Percentiles rank a stretch among this genome's conserved stretches.
Conservation (phyloP, 2,113 vertebrate genomes). For the Mionectes macconnelli region DNA sequence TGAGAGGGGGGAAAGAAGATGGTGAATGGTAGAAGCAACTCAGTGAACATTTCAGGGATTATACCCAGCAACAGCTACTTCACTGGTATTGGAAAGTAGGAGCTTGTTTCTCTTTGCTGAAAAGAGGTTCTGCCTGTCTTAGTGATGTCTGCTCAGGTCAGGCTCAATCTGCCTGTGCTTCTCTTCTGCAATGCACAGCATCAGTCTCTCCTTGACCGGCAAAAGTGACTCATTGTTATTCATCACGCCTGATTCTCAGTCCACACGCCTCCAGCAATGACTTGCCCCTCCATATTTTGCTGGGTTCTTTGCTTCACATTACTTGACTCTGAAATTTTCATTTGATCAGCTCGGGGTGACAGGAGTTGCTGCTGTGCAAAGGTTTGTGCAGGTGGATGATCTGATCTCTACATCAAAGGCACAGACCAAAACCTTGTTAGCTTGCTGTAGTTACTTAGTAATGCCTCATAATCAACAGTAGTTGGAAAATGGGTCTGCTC, state of each 20-base stretch:
- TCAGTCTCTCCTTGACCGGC: background rate
- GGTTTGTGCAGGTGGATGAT: background rate
- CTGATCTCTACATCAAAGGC: background rate
- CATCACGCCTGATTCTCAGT: background rate
- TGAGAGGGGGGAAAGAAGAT: background rate
- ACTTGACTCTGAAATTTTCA: background rate
- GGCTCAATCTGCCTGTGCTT: background rate
- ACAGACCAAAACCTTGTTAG: background rate
- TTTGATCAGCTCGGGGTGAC: background rate
- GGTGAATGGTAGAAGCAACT: constrained; percentile 22
- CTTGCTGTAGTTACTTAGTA: background rate
- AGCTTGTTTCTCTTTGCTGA: background rate
- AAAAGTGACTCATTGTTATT: background rate
- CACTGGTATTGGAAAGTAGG: background rate
- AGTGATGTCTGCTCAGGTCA: background rate
- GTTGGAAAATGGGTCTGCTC: background rate
- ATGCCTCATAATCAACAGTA: background rate
- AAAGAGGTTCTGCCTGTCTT: background rate
- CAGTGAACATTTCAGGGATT: constrained; percentile 3
- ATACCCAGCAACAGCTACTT: constrained; percentile 1
- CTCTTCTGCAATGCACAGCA: background rate
- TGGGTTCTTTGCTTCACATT: background rate
- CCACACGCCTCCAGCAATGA: background rate
- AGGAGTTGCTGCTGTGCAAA: background rate
- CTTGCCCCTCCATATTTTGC: background rate